Percentiles rank a stretch among this genome's conserved stretches.
phyloP scores from a whole-genome alignment of 1,140 invertebrate genomes.

The Microplitis demolitor region DNA sequence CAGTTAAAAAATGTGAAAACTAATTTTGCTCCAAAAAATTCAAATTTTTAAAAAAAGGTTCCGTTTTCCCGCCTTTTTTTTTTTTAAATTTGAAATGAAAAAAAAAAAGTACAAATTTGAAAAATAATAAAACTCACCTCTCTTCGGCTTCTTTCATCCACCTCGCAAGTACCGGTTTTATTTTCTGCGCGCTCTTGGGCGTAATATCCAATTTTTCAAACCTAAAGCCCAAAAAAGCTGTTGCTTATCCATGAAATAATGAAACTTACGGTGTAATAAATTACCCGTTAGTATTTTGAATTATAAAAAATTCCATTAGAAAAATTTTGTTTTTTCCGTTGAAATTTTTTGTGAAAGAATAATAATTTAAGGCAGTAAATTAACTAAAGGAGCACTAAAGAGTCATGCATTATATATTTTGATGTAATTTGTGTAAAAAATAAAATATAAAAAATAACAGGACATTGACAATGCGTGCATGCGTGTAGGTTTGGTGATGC shows the following conservation, averaged over 20 bases:
- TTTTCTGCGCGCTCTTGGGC: slow-evolving; percentile 98
- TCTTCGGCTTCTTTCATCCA: slow-evolving; percentile 99
- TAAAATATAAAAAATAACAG: slow-evolving; percentile 40
- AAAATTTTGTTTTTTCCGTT: no score
- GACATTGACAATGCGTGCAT: slow-evolving; percentile 64
- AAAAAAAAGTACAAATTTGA: neutral
- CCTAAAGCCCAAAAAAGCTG: slow-evolving; percentile 66
- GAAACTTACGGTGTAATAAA: neutral
- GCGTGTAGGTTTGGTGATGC: slow-evolving; percentile 60
- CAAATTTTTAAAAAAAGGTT: no score
- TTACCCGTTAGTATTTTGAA: neutral
- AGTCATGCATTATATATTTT: slow-evolving; percentile 51
- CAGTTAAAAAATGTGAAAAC: no score
- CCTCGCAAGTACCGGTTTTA: slow-evolving; percentile 95
- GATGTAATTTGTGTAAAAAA: slow-evolving; percentile 16
- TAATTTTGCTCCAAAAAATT: no score
- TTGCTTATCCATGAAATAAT: neutral
- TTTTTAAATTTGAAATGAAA: no score
- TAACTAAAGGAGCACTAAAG: slow-evolving; percentile 56
- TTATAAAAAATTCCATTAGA: neutral
- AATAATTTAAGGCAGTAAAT: neutral
- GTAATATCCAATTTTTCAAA: slow-evolving; percentile 99
- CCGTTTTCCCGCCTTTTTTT: no score
- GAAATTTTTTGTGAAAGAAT: neutral
- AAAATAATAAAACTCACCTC: slow-evolving; percentile 71